Evolutionary conservation across 2,797 vertebrate species (phyloP).

Genomic region (Pogoniulus pusillus): DNA sequence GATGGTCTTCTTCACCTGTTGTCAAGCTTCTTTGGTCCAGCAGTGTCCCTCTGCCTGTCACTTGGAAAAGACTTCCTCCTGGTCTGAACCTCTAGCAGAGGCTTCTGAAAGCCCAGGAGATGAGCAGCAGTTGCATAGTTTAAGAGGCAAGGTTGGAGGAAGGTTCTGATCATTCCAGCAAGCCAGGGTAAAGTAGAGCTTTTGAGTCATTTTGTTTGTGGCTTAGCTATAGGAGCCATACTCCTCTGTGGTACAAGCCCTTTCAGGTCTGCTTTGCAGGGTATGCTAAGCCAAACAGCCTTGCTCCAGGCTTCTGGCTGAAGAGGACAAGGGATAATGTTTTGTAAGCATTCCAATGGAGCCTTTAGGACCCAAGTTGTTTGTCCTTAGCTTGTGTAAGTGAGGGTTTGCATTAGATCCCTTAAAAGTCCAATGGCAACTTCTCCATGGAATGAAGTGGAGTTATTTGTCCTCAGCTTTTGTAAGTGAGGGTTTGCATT

Average conservation of each 20-base stretch:
- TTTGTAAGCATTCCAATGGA: not conserved
- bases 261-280: not conserved
- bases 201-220: slow-evolving; percentile 25
- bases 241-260: not conserved
- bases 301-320: slow-evolving; percentile 1
- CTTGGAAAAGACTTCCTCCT: not conserved
- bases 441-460: no score
- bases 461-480: not conserved
- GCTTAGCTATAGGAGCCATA: not conserved
- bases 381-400: not conserved
- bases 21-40: not conserved
- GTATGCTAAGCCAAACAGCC: not conserved
- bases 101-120: not conserved
- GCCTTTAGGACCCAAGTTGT: not conserved
- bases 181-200: not conserved
- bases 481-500: not conserved
- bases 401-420: not conserved
- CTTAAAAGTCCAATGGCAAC: not conserved
- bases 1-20: not conserved
- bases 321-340: slow-evolving; percentile 7
- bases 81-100: not conserved
- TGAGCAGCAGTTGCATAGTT: not conserved
- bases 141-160: not conserved
- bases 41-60: not conserved
- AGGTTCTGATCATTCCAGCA: slow-evolving; percentile 50